These are phyloP conservation scores for Ceyx melanurus DNA, from an alignment of 2,113 vertebrate species.

Conservation along the genomic window DNA sequence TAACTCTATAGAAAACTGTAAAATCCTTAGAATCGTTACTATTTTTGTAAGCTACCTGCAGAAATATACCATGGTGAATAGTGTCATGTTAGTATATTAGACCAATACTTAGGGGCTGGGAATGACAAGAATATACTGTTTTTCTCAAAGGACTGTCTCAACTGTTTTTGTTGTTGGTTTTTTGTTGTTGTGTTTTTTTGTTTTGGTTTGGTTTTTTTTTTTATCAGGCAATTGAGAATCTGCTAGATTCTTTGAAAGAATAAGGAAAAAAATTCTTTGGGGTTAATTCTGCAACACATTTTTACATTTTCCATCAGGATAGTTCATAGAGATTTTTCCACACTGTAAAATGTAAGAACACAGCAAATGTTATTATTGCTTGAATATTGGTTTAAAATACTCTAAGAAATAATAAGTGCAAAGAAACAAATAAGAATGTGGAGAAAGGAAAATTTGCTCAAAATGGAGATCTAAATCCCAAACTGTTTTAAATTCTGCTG, in stretches of 20 bases:
- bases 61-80: neutral
- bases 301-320: neutral
- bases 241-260: constrained; percentile 7
- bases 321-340: neutral
- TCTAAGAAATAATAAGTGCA: neutral
- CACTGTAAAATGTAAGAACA: neutral
- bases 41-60: constrained; percentile 45
- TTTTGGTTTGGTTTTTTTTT: too few relatives aligned
- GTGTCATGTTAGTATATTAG: neutral
- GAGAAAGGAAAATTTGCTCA: neutral
- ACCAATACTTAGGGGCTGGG: neutral
- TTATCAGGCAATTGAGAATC: neutral
- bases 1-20: constrained; percentile 55
- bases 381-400: neutral
- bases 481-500: neutral
- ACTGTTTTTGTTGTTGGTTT: neutral
- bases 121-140: neutral
- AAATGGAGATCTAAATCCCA: neutral
- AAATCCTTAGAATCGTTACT: constrained; percentile 48
- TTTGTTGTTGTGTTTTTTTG: too few relatives aligned
- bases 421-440: neutral
- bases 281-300: neutral
- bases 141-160: neutral
- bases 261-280: neutral
- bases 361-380: neutral